These are phyloP conservation scores for Pogonocichla stellata DNA, from an alignment of 2,113 vertebrate species.

Conservation along the genomic window DNA sequence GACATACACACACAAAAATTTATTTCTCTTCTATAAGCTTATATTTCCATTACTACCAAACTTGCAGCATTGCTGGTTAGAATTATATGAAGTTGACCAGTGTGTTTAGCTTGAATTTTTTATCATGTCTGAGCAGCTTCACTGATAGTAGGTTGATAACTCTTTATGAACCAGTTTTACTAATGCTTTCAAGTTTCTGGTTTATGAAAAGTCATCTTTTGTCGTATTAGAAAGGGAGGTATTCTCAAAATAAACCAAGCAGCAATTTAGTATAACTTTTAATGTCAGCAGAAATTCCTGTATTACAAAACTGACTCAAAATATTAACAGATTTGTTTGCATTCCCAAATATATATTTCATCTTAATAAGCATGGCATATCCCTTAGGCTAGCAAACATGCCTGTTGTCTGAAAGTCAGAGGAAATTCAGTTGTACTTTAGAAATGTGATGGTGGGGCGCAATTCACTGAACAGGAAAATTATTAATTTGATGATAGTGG, in stretches of 20 bases:
- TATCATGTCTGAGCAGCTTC: slow-evolving; percentile 49
- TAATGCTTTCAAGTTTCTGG: slow-evolving; percentile 64
- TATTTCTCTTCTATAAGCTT: slow-evolving; percentile 8
- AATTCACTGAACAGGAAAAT: background rate
- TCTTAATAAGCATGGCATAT: background rate
- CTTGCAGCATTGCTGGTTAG: slow-evolving; percentile 23
- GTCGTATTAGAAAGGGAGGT: slow-evolving; percentile 52
- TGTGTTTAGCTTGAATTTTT: slow-evolving; percentile 54
- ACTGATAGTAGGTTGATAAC: slow-evolving; percentile 59
- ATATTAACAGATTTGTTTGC: slow-evolving; percentile 47
- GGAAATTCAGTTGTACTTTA: background rate
- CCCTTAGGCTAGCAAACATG: background rate
- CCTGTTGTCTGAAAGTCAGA: background rate
- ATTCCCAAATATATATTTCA: slow-evolving; percentile 50
- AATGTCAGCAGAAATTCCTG: slow-evolving; percentile 65
- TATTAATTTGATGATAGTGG: background rate
- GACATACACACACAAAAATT: background rate
- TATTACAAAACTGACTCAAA: slow-evolving; percentile 65
- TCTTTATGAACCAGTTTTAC: slow-evolving; percentile 63
- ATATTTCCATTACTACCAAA: slow-evolving; percentile 4
- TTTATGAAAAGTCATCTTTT: slow-evolving; percentile 71
- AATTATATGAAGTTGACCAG: background rate
- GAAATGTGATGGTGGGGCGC: background rate
- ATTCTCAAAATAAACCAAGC: slow-evolving; percentile 65
- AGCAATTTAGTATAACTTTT: slow-evolving; percentile 63